Percentiles rank a stretch among this genome's conserved stretches.
Evolutionary conservation across 2,888 invertebrate genomes (phyloP).

Genomic region (Deroplatys truncata): DNA sequence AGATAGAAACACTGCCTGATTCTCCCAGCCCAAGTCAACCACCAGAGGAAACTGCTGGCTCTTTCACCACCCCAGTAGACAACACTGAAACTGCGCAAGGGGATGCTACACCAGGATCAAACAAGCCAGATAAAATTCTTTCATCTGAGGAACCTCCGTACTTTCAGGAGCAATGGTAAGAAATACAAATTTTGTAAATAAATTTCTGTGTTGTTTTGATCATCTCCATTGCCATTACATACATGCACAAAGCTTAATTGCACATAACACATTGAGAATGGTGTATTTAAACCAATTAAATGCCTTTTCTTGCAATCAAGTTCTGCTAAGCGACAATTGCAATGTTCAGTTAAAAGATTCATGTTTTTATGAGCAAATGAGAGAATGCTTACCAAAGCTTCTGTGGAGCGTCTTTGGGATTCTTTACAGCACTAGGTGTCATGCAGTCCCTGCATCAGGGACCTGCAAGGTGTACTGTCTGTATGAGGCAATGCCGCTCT

Average conservation of each 20-base stretch:
- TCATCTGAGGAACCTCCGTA: constrained; percentile 69
- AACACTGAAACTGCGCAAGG: constrained; percentile 8
- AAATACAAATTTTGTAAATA: not conserved
- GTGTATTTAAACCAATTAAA: not conserved
- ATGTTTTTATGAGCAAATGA: too few relatives aligned
- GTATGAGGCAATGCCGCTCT: too few relatives aligned
- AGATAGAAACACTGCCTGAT: constrained; percentile 37
- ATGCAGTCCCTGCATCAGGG: too few relatives aligned
- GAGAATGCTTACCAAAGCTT: too few relatives aligned
- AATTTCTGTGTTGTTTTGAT: not conserved
- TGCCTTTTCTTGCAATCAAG: not conserved
- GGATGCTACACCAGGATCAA: not conserved
- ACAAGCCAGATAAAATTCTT: constrained; percentile 45
- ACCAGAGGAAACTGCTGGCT: constrained; percentile 16
- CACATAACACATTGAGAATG: too few relatives aligned
- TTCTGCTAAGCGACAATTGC: not conserved
- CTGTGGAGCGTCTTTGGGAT: too few relatives aligned
- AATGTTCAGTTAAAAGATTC: not conserved
- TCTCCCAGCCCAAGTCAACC: constrained; percentile 38
- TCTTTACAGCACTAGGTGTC: too few relatives aligned
- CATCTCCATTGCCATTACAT: not conserved
- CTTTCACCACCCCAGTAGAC: not conserved
- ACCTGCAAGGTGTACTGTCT: too few relatives aligned
- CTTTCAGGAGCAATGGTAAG: constrained; percentile 74
- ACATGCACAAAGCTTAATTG: too few relatives aligned